Evolutionary conservation across 1,140 invertebrate genomes (phyloP).

Genomic region (Nasonia longicornis): DNA sequence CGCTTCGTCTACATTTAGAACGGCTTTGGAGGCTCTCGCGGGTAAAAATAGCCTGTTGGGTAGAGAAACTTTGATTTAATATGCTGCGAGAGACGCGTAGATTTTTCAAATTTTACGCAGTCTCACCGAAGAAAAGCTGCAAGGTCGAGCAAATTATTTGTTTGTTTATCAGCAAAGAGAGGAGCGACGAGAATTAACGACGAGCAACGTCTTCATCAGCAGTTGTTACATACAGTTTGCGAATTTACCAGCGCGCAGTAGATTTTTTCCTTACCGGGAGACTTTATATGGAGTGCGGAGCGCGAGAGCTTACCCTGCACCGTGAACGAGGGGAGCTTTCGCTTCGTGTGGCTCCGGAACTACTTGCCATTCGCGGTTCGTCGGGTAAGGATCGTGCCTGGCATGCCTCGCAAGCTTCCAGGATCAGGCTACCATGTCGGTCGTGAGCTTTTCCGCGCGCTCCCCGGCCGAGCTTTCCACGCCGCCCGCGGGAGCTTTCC

Average conservation of each 20-base stretch:
- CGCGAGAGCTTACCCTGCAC: neutral
- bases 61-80: neutral
- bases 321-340: neutral
- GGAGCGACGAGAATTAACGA: neutral
- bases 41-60: neutral
- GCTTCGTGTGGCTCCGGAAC: neutral
- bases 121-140: neutral
- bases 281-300: neutral
- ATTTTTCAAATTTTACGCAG: neutral
- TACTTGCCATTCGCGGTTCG: conserved; percentile 33
- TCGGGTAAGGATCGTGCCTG: conserved; percentile 58
- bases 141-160: neutral
- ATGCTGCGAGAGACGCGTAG: neutral
- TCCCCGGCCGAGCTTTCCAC: conserved; percentile 34
- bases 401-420: conserved; percentile 61
- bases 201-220: neutral
- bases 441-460: conserved; percentile 33
- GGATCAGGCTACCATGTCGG: conserved; percentile 60
- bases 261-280: conserved; percentile 11
- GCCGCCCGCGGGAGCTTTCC: conserved; percentile 9
- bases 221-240: neutral
- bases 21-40: neutral
- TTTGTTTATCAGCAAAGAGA: neutral
- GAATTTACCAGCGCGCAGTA: neutral
- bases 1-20: neutral